These are phyloP conservation scores for Shargacucullia verbasci DNA, from an alignment of 2,888 invertebrate species.

Conservation along the genomic window DNA sequence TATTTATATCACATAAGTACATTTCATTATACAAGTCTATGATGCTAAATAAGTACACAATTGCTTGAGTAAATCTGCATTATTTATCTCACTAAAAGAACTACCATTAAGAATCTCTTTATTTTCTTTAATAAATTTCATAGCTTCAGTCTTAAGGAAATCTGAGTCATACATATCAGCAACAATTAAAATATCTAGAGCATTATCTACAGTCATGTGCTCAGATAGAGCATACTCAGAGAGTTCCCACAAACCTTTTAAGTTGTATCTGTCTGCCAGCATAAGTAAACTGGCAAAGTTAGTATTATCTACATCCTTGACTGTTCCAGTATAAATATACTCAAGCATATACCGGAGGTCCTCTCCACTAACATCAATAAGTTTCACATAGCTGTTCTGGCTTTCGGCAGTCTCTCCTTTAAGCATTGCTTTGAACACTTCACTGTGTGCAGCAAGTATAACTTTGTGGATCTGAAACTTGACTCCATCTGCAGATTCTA, in stretches of 20 bases:
- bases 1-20: no score
- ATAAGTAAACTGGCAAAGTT: slow-evolving; percentile 75
- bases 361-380: slow-evolving; percentile 75
- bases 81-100: slow-evolving; percentile 74
- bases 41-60: slow-evolving; percentile 72
- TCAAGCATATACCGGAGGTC: slow-evolving; percentile 76
- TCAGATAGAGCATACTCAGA: slow-evolving; percentile 71
- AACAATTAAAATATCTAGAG: slow-evolving; percentile 73
- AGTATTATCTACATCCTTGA: slow-evolving; percentile 70
- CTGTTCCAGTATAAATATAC: slow-evolving; percentile 79
- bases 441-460: slow-evolving; percentile 75
- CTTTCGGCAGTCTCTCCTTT: slow-evolving; percentile 82
- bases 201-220: slow-evolving; percentile 74
- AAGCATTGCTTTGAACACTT: slow-evolving; percentile 85
- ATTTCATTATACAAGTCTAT: slow-evolving; percentile 21
- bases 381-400: slow-evolving; percentile 75
- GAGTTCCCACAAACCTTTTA: slow-evolving; percentile 73
- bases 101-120: slow-evolving; percentile 63
- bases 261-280: slow-evolving; percentile 78
- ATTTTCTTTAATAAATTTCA: slow-evolving; percentile 79
- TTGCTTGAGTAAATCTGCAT: slow-evolving; percentile 71
- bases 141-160: slow-evolving; percentile 68
- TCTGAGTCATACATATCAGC: slow-evolving; percentile 79
- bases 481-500: slow-evolving; percentile 78
- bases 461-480: slow-evolving; percentile 78